A percentile compares a stretch with the other conserved stretches of the same genome.
Conservation (phyloP, 2,888 invertebrate genomes). For the Gryllus longicercus region DNA sequence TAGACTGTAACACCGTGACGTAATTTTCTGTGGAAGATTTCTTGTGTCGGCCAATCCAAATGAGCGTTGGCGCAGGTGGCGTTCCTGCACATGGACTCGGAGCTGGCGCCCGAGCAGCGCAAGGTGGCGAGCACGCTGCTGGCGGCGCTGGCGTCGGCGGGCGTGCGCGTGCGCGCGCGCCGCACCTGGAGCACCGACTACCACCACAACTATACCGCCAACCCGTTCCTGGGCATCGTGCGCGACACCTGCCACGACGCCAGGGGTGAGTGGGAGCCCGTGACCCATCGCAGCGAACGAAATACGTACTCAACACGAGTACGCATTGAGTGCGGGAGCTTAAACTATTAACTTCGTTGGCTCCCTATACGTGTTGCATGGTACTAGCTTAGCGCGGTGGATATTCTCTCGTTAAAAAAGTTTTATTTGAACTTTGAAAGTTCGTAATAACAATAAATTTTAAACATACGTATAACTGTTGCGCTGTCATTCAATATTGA, state of each 20-base stretch:
- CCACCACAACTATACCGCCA: conserved; percentile 76
- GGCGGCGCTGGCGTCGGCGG: conserved; percentile 65
- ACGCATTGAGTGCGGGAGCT: no score
- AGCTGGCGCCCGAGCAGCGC: conserved; percentile 57
- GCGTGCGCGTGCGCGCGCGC: conserved; percentile 64
- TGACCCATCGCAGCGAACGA: conserved; percentile 47
- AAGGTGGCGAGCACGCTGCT: conserved; percentile 76
- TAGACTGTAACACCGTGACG: no score
- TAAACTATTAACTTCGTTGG: no score
- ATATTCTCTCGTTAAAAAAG: no score
- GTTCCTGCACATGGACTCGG: conserved; percentile 71
- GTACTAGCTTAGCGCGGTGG: no score
- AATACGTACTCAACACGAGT: not conserved
- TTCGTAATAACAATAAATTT: no score
- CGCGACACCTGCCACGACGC: conserved; percentile 77
- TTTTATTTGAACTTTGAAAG: no score
- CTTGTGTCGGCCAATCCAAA: no score
- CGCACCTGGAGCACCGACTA: conserved; percentile 68
- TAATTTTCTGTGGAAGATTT: no score
- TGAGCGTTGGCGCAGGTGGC: conserved; percentile 59
- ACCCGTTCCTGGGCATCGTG: conserved; percentile 81
- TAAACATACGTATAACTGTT: no score
- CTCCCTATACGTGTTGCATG: no score
- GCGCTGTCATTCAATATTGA: no score
- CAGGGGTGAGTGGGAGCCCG: conserved; percentile 60